Conservation (phyloP, 1,140 invertebrate species). For the Meloidogyne exigua region DNA sequence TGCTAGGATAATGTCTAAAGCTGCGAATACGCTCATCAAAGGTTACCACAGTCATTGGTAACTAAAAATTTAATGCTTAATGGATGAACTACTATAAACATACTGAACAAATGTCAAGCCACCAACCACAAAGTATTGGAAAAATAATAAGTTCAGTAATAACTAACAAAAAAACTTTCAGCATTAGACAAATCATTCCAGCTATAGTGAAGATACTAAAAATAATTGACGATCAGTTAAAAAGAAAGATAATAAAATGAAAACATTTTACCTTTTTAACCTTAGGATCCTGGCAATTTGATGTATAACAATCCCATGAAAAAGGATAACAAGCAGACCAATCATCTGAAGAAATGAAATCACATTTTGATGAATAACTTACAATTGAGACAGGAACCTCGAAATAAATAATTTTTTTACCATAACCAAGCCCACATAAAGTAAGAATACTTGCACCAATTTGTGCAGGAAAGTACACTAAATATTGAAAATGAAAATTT, state of each 20-base stretch:
- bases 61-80: constrained; percentile 21
- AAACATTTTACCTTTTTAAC: constrained; percentile 74
- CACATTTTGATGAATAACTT: neutral
- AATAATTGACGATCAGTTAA: neutral
- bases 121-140: constrained; percentile 94
- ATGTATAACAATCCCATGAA: constrained; percentile 80
- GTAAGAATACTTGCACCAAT: constrained; percentile 80
- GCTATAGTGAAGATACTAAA: constrained; percentile 74
- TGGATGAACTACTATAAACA: neutral
- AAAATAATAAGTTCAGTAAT: constrained; percentile 94
- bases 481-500: constrained; percentile 65
- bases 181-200: constrained; percentile 91
- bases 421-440: constrained; percentile 71
- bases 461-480: constrained; percentile 92
- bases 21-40: constrained; percentile 75
- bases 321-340: constrained; percentile 86
- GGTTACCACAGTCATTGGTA: constrained; percentile 51
- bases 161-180: constrained; percentile 84
- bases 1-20: constrained; percentile 83
- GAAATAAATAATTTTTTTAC: constrained; percentile 66
- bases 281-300: constrained; percentile 72
- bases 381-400: constrained; percentile 72
- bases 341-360: constrained; percentile 60
- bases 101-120: constrained; percentile 95
- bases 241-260: too few species aligned